Conservation (phyloP, 2,888 invertebrate species). For the Acleris sparsana region DNA sequence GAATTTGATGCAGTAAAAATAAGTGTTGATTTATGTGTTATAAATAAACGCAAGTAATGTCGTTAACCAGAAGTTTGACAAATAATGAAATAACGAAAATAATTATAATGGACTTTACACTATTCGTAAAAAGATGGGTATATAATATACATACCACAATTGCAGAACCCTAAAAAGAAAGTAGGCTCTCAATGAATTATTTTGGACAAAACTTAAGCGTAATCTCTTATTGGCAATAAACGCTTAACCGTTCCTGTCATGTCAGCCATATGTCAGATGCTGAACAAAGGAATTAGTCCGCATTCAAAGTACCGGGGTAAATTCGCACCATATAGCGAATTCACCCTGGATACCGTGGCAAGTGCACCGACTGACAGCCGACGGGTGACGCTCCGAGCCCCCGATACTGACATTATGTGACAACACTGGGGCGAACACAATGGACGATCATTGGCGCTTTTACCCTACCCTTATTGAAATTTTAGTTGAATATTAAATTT, state of each 20-base stretch:
- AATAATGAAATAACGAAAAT: too few relatives aligned
- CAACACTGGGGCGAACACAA: conserved; percentile 75
- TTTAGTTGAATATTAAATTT: conserved; percentile 37
- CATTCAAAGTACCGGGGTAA: conserved; percentile 77
- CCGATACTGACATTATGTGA: conserved; percentile 80
- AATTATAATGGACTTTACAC: too few relatives aligned
- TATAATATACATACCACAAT: too few relatives aligned
- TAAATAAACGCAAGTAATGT: too few relatives aligned
- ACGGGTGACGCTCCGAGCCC: conserved; percentile 77
- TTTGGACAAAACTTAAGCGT: neutral
- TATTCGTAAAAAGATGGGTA: too few relatives aligned
- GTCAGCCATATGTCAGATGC: conserved; percentile 74
- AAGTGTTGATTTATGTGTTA: too few relatives aligned
- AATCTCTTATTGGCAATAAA: conserved; percentile 55
- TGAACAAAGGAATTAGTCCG: conserved; percentile 81
- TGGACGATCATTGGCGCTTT: conserved; percentile 68
- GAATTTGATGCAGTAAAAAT: too few relatives aligned
- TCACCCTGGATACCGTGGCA: conserved; percentile 74
- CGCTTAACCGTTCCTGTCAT: conserved; percentile 65
- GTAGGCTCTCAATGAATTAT: too few relatives aligned
- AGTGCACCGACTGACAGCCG: conserved; percentile 71
- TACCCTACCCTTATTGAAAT: conserved; percentile 60
- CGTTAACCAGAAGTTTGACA: too few relatives aligned
- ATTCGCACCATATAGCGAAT: conserved; percentile 46
- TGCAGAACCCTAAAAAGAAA: too few relatives aligned